Conservation (phyloP, 2,888 invertebrate genomes). For the Pedicia rivosa region DNA sequence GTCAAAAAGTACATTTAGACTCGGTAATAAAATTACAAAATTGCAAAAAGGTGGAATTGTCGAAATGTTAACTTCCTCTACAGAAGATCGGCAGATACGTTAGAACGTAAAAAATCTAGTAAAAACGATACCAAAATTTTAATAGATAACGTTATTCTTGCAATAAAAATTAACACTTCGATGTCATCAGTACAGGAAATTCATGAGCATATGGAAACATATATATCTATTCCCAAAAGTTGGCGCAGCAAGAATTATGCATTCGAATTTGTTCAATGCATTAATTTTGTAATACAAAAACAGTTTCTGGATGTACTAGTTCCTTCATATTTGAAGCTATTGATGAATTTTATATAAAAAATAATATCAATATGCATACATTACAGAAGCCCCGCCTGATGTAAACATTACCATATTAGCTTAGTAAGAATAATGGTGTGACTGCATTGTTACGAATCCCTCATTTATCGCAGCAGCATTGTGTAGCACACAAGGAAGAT, state of each 20-base stretch:
- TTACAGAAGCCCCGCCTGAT: constrained; percentile 6
- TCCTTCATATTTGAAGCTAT: constrained; percentile 2
- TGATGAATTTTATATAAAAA: constrained; percentile 2
- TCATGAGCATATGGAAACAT: constrained; percentile 4
- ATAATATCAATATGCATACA: constrained; percentile 4
- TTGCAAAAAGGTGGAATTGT: constrained; percentile 4
- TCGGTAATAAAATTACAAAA: constrained; percentile 3
- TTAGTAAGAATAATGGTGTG: constrained; percentile 7
- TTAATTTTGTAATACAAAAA: constrained; percentile 7
- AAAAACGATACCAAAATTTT: constrained; percentile 4
- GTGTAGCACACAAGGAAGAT: constrained; percentile 6
- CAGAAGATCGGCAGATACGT: constrained; percentile 3
- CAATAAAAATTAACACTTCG: constrained; percentile 7
- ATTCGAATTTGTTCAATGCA: constrained; percentile 5
- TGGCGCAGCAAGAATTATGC: constrained; percentile 3
- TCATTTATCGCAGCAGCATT: constrained; percentile 7
- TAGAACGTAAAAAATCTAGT: constrained; percentile 4
- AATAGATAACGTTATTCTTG: constrained; percentile 5
- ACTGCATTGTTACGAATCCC: constrained; percentile 7
- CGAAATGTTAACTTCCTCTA: constrained; percentile 3
- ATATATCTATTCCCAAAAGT: constrained; percentile 3
- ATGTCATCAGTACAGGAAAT: constrained; percentile 5
- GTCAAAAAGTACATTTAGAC: constrained; percentile 3
- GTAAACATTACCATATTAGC: too few species aligned
- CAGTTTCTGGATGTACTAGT: constrained; percentile 2